Evolutionary conservation across 2,888 invertebrate species (phyloP), one percentile per base, ranked within the genome.

Genomic region (Tachystola acroxantha): DNA sequence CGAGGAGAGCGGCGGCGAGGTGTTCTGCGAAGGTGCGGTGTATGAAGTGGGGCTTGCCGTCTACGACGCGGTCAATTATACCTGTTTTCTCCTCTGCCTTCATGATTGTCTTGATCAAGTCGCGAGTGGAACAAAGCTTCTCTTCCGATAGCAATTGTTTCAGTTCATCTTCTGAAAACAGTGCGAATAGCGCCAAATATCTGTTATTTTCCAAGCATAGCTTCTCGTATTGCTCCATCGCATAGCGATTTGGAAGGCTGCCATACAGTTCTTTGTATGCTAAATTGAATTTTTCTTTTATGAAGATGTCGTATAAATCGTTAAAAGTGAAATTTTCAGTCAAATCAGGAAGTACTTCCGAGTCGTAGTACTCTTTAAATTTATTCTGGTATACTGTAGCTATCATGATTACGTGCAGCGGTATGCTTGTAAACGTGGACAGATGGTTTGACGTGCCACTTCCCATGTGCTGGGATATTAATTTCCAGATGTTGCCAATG

Each of bases 1-100:
- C 32, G 10, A 32, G 19, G 10, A 12, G 6, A 5, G 10, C 10
- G 3, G 32, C 32, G 3, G 32, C 32, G 10, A 32, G 19, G 24
- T 32, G 19, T 10, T 32, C 32, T 6, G 32, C 32, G 10, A 24
- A 32, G 1, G 24, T 12, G 10, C 32, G 22, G 22, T 32, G 24
- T 10, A 22, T 11, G 10, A 32, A 32, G 3, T 20, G 32, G 7
- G 22, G 22, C 11, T 12, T 24, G 10, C 24, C 24, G 22, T 22
- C 12, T 2, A 14, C 19, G 13, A n/a, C 10, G 11, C 12, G 11
- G 24, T 24, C 24, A 24, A 24, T 24, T 1, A 32, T 11, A 5
- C 32, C 32, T 5, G 24, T 22, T 12, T 24, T 32, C 10, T 32
- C 32, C 9, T 32, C 5, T 5, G 9, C 24, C n/a, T 24, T n/a